Evolutionary conservation across 2,888 invertebrate species (phyloP), one percentile per base, ranked within the genome.

Genomic region (Eupithecia exiguata): DNA sequence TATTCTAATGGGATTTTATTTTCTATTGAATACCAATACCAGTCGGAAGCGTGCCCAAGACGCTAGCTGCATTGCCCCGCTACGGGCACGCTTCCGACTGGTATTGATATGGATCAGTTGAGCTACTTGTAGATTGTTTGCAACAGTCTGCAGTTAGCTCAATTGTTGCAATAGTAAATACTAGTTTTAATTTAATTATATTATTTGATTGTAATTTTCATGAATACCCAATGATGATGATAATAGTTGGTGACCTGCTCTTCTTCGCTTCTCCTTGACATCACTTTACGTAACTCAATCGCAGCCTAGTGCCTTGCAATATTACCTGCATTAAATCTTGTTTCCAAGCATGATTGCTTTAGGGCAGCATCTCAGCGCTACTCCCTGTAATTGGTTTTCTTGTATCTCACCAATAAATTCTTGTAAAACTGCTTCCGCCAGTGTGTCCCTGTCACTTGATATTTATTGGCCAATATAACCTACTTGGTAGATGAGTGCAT

Each of bases 381-480:
- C 53, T 53, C 53, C 61, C 25, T 35, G 61, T 62, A 6, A 25
- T 30, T 30, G 25, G 61, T 35, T 62, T 62, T 62, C 61, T 30
- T 16, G 30, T n/a, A 62, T 62, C 61, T 30, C 10, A 53, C 9
- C 53, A 3, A 53, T 53, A 53, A 53, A 53, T 53, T 53, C 53
- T 53, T 21, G 53, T 53, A 53, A 21, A 53, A 53, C 53, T 53
- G 30, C 16, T 35, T 62, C 61, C 25, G 61, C n/a, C 25, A 16
- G 2, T 16, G 35, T 35, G 35, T 62, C 62, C 35, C 35, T 53
- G 21, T 30, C 16, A 30, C 7, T 62, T 62, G 30, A 62, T 53
- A 21, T 62, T 30, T 62, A 62, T 35, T 62, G 62, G 62, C 62
- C 62, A 62, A 62, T 62, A 62, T 38, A 63, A 35, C 65, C 65